Evolutionary conservation across 2,113 vertebrate genomes (phyloP).

Genomic region (Brachypodius melanocephalos): DNA sequence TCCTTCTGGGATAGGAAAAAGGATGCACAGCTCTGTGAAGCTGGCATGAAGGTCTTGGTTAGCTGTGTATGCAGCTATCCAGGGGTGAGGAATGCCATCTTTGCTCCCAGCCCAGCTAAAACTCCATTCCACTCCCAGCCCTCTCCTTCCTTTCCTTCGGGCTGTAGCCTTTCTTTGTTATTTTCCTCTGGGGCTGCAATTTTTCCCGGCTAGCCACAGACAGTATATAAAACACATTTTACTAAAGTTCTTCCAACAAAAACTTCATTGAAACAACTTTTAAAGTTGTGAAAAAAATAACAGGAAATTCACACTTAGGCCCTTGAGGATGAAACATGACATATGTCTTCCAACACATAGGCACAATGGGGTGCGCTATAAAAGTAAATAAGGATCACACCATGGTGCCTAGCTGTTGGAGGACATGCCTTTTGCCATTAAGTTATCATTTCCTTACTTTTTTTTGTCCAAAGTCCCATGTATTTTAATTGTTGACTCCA

Average conservation of each 20-base stretch:
- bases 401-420: constrained; percentile 71
- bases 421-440: constrained; percentile 69
- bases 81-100: rapidly evolving
- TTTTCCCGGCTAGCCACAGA: constrained; percentile 63
- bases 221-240: constrained; percentile 73
- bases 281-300: constrained; percentile 68
- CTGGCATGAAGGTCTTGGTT: background rate
- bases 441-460: constrained; percentile 70
- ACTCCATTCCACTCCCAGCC: constrained; percentile 49
- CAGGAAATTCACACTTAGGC: constrained; percentile 74
- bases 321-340: constrained; percentile 72
- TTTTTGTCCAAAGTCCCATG: constrained; percentile 29
- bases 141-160: constrained; percentile 30
- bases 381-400: constrained; percentile 74
- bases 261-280: constrained; percentile 72
- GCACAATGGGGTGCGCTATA: constrained; percentile 69
- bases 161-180: constrained; percentile 52
- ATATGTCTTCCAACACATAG: constrained; percentile 73
- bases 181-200: constrained; percentile 66
- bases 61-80: rapidly evolving
- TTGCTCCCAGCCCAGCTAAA: background rate
- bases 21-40: rapidly evolving
- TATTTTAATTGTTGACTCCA: constrained; percentile 69
- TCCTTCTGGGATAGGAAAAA: background rate
- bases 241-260: constrained; percentile 72